phyloP scores from a whole-genome alignment of 2,888 invertebrate species.

The Oxystoma pomonae region DNA sequence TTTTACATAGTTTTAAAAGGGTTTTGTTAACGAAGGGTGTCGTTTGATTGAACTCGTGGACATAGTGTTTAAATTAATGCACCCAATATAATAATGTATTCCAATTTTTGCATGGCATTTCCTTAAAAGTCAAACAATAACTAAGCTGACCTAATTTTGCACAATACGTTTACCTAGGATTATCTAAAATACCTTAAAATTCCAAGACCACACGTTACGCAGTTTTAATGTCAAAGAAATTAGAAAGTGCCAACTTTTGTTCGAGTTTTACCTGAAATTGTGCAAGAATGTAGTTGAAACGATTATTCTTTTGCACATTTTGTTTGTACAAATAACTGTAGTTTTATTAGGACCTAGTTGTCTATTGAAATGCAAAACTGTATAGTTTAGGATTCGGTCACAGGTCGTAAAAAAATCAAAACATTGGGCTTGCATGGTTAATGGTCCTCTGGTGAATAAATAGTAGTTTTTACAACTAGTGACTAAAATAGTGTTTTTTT shows the following conservation, averaged over 20 bases:
- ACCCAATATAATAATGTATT: no score
- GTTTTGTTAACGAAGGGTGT: no score
- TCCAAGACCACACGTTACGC: not conserved
- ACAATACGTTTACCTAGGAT: not conserved
- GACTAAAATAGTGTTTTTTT: no score
- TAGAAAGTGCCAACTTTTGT: slow-evolving; percentile 14
- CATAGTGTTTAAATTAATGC: no score
- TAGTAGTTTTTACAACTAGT: no score
- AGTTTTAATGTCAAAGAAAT: slow-evolving; percentile 9
- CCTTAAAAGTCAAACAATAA: not conserved
- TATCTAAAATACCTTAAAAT: not conserved
- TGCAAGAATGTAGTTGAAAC: not conserved
- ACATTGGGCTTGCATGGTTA: not conserved
- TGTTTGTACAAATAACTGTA: not conserved
- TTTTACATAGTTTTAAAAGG: no score
- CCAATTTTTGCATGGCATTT: no score
- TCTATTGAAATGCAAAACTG: not conserved
- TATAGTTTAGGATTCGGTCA: not conserved
- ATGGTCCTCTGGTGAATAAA: no score
- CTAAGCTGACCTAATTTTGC: not conserved
- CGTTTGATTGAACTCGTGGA: no score
- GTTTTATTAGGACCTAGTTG: not conserved
- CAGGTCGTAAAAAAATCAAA: not conserved
- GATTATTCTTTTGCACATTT: not conserved
- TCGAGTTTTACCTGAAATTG: slow-evolving; percentile 8